Conservation (phyloP, 2,797 vertebrate genomes). For the Allobates femoralis region DNA sequence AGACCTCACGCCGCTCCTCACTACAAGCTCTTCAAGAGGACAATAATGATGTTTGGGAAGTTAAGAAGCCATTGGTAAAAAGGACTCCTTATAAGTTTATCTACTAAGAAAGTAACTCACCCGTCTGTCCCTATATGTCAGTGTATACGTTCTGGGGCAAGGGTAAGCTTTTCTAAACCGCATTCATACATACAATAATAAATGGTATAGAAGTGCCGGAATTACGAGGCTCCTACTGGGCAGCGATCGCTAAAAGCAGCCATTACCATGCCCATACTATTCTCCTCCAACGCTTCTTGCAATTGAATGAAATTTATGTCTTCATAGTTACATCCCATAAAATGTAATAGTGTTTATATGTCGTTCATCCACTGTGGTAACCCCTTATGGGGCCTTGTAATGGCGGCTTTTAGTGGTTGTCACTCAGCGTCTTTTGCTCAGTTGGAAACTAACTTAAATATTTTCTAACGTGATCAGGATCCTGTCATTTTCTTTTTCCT, state of each 20-base stretch:
- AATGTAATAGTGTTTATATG: not conserved
- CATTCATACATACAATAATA: not conserved
- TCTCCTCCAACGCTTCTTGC: not conserved
- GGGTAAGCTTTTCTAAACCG: not conserved
- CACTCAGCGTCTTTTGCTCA: not conserved
- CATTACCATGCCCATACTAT: not conserved
- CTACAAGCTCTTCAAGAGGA: not conserved
- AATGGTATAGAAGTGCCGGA: not conserved
- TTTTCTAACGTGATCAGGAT: not conserved
- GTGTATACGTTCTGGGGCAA: not conserved
- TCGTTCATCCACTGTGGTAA: no score
- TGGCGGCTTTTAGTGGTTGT: not conserved
- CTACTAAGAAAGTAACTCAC: no score
- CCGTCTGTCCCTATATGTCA: not conserved
- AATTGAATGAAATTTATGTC: not conserved
- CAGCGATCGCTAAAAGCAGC: not conserved
- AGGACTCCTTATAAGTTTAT: not conserved
- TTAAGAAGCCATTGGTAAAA: not conserved
- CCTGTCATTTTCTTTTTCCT: not conserved
- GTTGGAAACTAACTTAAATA: not conserved
- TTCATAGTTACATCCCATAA: not conserved
- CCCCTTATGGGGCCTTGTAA: not conserved
- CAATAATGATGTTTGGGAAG: slow-evolving; percentile 28
- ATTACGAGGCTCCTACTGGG: not conserved
- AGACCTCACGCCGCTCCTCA: not conserved